Base-by-base conservation (phyloP, 1,140 invertebrate species). In the Brachionus asplanchnoidis region DNA sequence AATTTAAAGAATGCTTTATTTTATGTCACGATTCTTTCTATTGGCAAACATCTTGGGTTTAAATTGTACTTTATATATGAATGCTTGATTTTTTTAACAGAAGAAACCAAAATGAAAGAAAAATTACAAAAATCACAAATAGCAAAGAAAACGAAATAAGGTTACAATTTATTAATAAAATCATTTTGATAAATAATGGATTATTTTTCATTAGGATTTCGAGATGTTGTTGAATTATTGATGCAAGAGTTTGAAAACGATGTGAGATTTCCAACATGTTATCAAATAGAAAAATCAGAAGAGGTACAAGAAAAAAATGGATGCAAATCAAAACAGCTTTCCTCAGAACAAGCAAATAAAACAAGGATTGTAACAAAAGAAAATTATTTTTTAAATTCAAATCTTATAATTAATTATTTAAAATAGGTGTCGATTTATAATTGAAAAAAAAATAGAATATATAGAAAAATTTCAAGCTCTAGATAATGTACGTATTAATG, bases 361-460 rank as follows among this genome's bases (percentile, higher is more conserved):
- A 77, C n/a, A 36, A 20, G 44, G 11, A 50, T 77, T 20, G 73
- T 77, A 0, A 77, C 73, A 8, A 77, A 77, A 26, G 53, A 50
- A 46, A 32, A 40, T 50, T 9, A 73, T 42, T 50, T 50, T 77
- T 73, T 40, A 73, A 46, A 46, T 5, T 46, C 2, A 77, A 3
- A 14, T 17, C n/a, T 46, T 9, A 46, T 40, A 70, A 73, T 46
- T 23, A 46, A 77, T 50, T 77, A 9, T 50, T 46, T 50, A 9
- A 26, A 36, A 12, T 46, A 26, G 53, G 73, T 77, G 73, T 77
- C 73, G 73, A 23, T 77, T 77, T 77, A 77, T 77, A 9, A 50
- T 77, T 77, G 73, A 77, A 12, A 77, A 77, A 26, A 28, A 77
- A 28, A 50, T 77, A 50, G 20, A 44, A 28, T 23, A 46, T 3